These are phyloP conservation scores for Otis tarda DNA, from an alignment of 2,113 vertebrate genomes.

Conservation along the genomic window DNA sequence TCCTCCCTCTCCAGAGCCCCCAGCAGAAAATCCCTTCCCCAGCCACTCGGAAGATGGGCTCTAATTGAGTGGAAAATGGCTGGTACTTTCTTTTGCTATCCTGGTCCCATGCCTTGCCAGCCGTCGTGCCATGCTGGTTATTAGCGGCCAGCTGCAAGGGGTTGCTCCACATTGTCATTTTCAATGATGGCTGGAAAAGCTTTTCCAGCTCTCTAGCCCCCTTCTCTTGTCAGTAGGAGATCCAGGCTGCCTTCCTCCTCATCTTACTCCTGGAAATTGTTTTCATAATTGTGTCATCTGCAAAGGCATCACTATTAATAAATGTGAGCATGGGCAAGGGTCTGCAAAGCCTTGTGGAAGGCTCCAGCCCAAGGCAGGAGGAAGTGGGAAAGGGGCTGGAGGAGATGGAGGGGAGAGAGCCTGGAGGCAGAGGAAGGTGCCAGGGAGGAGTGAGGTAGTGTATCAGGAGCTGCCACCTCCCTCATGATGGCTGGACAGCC, in stretches of 20 bases:
- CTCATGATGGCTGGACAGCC: not conserved
- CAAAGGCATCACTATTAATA: not conserved
- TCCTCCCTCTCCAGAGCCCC: not conserved
- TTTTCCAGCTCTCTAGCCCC: not conserved
- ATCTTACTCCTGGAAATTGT: not conserved
- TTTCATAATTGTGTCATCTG: not conserved
- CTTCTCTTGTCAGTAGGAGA: not conserved
- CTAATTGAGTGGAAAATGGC: slow-evolving; percentile 49
- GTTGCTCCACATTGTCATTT: not conserved
- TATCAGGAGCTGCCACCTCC: not conserved
- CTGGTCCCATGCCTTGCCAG: not conserved
- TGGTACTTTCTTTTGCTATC: not conserved
- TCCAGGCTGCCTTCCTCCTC: not conserved
- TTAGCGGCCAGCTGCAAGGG: not conserved
- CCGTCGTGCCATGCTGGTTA: accelerated
- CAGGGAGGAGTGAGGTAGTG: not conserved
- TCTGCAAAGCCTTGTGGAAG: not conserved
- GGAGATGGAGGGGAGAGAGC: not conserved
- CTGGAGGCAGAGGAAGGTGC: not conserved
- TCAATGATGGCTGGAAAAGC: not conserved
- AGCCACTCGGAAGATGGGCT: accelerated
- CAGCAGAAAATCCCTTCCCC: slow-evolving; percentile 29
- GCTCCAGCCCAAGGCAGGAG: not conserved
- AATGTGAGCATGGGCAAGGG: not conserved
- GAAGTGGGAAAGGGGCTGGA: not conserved